A percentile compares a stretch with the other conserved stretches of the same genome.
phyloP scores from a whole-genome alignment of 1,140 invertebrate species.

The Lutraria rhynchaena region DNA sequence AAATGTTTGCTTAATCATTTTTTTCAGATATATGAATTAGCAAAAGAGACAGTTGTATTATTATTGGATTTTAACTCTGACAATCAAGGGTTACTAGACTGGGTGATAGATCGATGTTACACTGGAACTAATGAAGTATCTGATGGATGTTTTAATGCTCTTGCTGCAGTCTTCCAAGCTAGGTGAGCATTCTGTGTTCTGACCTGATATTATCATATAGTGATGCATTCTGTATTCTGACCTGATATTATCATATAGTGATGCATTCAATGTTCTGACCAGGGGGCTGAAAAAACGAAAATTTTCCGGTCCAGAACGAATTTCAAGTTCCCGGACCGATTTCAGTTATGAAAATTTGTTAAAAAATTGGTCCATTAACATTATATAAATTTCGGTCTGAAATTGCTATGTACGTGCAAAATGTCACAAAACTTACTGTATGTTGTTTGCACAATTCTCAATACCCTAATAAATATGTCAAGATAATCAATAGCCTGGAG shows the following conservation, averaged over 20 bases:
- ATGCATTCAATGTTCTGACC: not conserved
- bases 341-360: too few species aligned
- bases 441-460: too few species aligned
- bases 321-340: too few species aligned
- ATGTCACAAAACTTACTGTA: too few species aligned
- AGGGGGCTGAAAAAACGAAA: too few species aligned
- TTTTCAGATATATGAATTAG: conserved; percentile 92
- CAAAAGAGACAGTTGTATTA: conserved; percentile 95
- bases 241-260: not conserved
- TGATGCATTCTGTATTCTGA: not conserved
- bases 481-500: too few species aligned
- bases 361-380: too few species aligned
- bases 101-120: conserved; percentile 98
- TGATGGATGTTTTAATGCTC: conserved; percentile 96
- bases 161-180: conserved; percentile 97
- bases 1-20: not conserved
- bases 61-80: conserved; percentile 98
- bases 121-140: conserved; percentile 94
- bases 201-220: too few species aligned
- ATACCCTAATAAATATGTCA: too few species aligned
- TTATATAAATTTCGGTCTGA: too few species aligned
- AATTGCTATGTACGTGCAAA: too few species aligned
- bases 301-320: too few species aligned
- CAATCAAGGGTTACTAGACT: conserved; percentile 95
- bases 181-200: conserved; percentile 88